phyloP scores from a whole-genome alignment of 2,797 vertebrate species.

The Setipinna tenuifilis region DNA sequence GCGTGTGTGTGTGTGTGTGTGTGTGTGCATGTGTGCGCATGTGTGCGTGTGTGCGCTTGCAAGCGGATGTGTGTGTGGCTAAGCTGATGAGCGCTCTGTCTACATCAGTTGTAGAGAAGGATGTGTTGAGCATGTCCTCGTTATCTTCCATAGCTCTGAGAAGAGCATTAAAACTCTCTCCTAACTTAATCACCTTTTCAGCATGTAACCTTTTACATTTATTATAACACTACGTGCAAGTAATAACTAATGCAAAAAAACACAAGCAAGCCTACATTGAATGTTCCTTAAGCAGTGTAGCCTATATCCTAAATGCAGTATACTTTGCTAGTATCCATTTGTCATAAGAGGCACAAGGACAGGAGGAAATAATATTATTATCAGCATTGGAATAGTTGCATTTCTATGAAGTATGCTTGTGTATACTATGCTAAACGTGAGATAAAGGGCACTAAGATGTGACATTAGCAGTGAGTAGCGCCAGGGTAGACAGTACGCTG shows the following conservation, averaged over 20 bases:
- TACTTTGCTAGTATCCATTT: neutral
- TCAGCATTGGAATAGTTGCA: neutral
- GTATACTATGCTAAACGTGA: neutral
- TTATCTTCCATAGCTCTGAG: constrained; percentile 48
- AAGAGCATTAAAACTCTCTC: constrained; percentile 57
- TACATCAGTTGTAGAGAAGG: constrained; percentile 51
- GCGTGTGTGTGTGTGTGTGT: neutral
- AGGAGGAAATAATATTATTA: neutral
- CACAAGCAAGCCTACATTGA: neutral
- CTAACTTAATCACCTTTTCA: neutral
- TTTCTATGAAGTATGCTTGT: neutral
- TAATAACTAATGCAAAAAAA: neutral
- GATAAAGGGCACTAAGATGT: neutral
- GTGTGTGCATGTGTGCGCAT: neutral
- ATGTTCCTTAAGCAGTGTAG: constrained; percentile 10
- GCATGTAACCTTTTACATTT: neutral
- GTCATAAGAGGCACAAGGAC: neutral
- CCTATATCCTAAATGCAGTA: constrained; percentile 1
- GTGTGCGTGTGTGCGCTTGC: neutral
- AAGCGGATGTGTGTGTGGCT: neutral
- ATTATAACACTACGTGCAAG: neutral
- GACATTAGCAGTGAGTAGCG: neutral
- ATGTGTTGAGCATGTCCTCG: constrained; percentile 76
- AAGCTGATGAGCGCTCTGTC: constrained; percentile 35
- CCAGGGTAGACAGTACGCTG: neutral